These are phyloP conservation scores for Hucho hucho DNA, from an alignment of 2,113 vertebrate species.

Conservation along the genomic window DNA sequence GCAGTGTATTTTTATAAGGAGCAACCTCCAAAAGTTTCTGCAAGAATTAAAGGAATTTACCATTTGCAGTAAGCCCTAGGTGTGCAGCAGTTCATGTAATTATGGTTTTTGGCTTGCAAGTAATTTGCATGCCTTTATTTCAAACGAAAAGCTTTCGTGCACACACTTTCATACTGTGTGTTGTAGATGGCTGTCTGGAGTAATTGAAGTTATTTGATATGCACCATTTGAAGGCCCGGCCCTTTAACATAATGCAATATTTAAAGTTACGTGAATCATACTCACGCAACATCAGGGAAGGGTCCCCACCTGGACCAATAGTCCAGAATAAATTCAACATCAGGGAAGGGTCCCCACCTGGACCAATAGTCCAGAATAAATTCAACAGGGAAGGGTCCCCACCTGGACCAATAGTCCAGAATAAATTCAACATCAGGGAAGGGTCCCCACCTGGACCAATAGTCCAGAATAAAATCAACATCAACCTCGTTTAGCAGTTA, in stretches of 20 bases:
- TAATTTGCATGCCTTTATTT: constrained; percentile 77
- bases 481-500: neutral
- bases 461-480: constrained; percentile 10
- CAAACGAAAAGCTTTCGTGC: constrained; percentile 70
- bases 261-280: constrained; percentile 45
- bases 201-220: constrained; percentile 67
- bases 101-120: constrained; percentile 82
- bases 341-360: constrained; percentile 33
- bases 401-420: constrained; percentile 28
- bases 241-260: constrained; percentile 50
- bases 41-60: constrained; percentile 82
- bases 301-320: constrained; percentile 29
- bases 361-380: constrained; percentile 22
- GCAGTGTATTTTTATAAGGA: constrained; percentile 73
- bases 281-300: constrained; percentile 28
- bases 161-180: constrained; percentile 53
- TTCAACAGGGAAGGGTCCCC: constrained; percentile 30
- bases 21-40: constrained; percentile 77
- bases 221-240: constrained; percentile 61
- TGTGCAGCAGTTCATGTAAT: constrained; percentile 86
- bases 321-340: constrained; percentile 14
- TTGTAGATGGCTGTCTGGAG: constrained; percentile 52
- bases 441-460: constrained; percentile 31
- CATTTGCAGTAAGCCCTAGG: constrained; percentile 75
- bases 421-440: constrained; percentile 23